Evolutionary conservation across 2,113 vertebrate species (phyloP).

Genomic region (Erythrolamprus reginae): DNA sequence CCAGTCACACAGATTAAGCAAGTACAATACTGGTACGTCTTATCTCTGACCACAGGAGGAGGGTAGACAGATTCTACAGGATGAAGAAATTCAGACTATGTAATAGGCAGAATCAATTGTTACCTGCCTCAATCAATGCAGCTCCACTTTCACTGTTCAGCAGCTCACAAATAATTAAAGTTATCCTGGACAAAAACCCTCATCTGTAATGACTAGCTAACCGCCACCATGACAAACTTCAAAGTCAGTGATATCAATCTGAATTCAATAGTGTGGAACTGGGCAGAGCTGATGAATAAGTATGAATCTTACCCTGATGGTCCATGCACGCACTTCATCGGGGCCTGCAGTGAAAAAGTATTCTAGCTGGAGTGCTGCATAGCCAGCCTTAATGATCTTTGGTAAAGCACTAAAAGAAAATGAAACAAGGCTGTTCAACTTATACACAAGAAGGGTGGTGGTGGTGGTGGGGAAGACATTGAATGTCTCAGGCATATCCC

Average conservation of each 20-base stretch:
- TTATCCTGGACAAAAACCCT: slow-evolving; percentile 90
- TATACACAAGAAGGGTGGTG: slow-evolving; percentile 28
- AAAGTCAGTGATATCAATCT: slow-evolving; percentile 94
- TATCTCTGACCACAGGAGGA: slow-evolving; percentile 99
- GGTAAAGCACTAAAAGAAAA: slow-evolving; percentile 83
- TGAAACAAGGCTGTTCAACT: slow-evolving; percentile 68
- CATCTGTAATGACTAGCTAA: slow-evolving; percentile 97
- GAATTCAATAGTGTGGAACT: slow-evolving; percentile 91
- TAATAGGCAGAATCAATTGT: slow-evolving; percentile 99
- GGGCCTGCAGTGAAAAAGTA: slow-evolving; percentile 99
- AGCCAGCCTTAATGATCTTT: slow-evolving; percentile 99
- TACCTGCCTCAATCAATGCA: slow-evolving; percentile 99
- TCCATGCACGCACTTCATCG: slow-evolving; percentile 98
- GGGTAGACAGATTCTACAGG: slow-evolving; percentile 98
- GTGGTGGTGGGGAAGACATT: slow-evolving; percentile 23
- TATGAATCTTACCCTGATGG: slow-evolving; percentile 91
- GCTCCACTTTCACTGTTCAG: slow-evolving; percentile 98
- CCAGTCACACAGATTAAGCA: slow-evolving; percentile 99
- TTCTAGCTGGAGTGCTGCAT: slow-evolving; percentile 93
- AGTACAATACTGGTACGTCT: slow-evolving; percentile 96
- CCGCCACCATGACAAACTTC: slow-evolving; percentile 97
- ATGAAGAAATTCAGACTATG: slow-evolving; percentile 99
- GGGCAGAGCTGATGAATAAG: slow-evolving; percentile 80
- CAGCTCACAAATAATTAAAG: slow-evolving; percentile 99
- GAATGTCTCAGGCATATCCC: slow-evolving; percentile 48